Evolutionary conservation across 2,113 vertebrate genomes (phyloP).

Genomic region (Eretmochelys imbricata): DNA sequence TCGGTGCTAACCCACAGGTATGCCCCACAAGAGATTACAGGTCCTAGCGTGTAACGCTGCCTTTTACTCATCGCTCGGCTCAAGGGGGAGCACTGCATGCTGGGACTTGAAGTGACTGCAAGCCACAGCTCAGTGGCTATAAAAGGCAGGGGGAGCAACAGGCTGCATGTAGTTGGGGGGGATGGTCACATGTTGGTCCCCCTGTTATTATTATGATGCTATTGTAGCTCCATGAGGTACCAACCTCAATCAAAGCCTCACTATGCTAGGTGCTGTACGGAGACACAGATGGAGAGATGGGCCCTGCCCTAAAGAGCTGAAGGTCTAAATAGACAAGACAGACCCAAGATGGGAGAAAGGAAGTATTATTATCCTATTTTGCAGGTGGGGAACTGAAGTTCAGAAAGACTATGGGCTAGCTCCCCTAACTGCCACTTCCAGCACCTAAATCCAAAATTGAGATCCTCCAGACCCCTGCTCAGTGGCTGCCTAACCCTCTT

Average conservation of each 20-base stretch:
- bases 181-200: background rate
- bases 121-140: background rate
- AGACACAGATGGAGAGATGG: background rate
- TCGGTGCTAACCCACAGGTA: background rate
- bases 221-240: background rate
- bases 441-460: background rate
- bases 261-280: background rate
- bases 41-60: fast-evolving
- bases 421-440: conserved; percentile 6
- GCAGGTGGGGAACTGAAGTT: background rate
- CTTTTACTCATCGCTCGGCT: background rate
- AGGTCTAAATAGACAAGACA: background rate
- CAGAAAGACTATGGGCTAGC: background rate
- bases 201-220: background rate
- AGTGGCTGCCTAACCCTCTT: background rate
- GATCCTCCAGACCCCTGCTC: background rate
- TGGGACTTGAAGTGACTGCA: background rate
- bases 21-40: fast-evolving
- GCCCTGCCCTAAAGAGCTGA: conserved; percentile 6
- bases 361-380: background rate
- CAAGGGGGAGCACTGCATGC: fast-evolving
- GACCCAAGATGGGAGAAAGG: background rate
- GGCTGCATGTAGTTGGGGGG: background rate
- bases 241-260: background rate
- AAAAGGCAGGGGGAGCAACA: background rate